Percentiles rank a stretch among this genome's conserved stretches.
Evolutionary conservation across 2,113 vertebrate species (phyloP).

Genomic region (Montifringilla adamsi): DNA sequence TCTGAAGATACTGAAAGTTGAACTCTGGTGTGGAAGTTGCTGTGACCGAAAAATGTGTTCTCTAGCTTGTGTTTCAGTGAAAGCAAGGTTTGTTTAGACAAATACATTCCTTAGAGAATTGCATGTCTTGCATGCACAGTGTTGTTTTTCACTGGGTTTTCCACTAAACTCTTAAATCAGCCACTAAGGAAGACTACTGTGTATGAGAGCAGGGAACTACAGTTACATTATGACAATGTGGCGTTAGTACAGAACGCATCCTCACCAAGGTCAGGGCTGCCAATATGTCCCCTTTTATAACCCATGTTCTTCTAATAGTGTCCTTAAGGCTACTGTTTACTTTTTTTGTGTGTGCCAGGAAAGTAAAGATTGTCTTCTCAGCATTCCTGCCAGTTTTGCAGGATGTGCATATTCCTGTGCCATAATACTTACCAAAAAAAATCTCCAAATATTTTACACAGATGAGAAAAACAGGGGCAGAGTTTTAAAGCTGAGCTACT

Average conservation of each 20-base stretch:
- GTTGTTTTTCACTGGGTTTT: slow-evolving; percentile 6
- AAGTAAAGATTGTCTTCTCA: neutral
- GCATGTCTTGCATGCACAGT: slow-evolving; percentile 39
- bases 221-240: neutral
- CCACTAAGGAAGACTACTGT: neutral
- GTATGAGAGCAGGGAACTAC: neutral
- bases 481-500: neutral
- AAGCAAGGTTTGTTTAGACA: slow-evolving; percentile 32
- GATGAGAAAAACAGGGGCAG: neutral
- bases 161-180: neutral
- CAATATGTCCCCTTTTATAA: neutral
- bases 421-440: fast-evolving
- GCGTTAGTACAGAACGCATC: neutral
- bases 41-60: neutral
- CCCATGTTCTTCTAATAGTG: neutral
- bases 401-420: neutral
- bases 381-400: neutral
- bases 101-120: neutral
- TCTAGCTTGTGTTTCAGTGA: slow-evolving; percentile 46
- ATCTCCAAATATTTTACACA: neutral
- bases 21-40: slow-evolving; percentile 25
- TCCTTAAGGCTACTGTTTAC: neutral
- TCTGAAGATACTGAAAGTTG: slow-evolving; percentile 59
- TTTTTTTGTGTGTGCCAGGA: neutral
- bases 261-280: neutral